These are phyloP conservation scores for Ursus arctos DNA, from an alignment of 2,113 vertebrate genomes.

Conservation along the genomic window DNA sequence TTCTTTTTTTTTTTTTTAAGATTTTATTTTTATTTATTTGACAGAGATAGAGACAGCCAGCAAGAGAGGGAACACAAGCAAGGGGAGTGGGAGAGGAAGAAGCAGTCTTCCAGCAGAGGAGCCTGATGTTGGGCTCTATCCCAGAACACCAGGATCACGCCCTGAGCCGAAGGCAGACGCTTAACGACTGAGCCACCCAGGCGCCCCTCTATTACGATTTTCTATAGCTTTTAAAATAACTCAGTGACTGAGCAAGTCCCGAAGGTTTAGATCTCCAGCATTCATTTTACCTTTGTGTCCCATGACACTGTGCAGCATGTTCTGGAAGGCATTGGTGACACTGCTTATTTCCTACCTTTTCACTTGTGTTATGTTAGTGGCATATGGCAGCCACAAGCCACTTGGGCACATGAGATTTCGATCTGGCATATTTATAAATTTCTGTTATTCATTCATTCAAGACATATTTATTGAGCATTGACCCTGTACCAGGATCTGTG, in stretches of 20 bases:
- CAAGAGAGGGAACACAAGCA: no score
- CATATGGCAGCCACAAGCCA: not conserved
- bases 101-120: no score
- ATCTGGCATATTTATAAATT: not conserved
- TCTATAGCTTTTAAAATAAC: not conserved
- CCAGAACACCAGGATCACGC: no score
- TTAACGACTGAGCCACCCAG: no score
- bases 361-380: not conserved
- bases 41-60: no score
- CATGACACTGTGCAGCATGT: rapidly evolving
- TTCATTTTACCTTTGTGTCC: not conserved
- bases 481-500: not conserved
- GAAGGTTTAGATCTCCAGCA: no score
- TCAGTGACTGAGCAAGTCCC: not conserved
- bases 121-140: no score
- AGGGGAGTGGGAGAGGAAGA: no score
- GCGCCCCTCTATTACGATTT: not conserved
- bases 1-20: no score
- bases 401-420: not conserved
- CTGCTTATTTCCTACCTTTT: not conserved
- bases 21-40: no score
- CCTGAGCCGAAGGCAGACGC: no score
- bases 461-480: not conserved
- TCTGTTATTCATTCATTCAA: not conserved
- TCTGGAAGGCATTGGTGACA: not conserved